These are phyloP conservation scores for Drosophila fungiperda DNA, from an alignment of 2,888 invertebrate genomes.

Conservation along the genomic window DNA sequence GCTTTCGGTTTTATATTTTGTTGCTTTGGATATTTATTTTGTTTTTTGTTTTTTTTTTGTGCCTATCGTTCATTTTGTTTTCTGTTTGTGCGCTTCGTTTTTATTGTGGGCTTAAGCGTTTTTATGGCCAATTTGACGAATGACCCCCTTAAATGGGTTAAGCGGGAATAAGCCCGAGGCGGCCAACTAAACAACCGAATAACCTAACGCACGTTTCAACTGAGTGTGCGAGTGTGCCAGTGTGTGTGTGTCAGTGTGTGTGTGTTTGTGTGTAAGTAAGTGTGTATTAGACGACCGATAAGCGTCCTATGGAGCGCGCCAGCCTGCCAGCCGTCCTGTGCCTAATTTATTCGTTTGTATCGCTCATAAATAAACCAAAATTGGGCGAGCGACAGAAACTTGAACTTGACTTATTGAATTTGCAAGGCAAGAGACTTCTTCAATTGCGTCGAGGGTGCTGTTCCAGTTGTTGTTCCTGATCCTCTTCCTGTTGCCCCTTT, in stretches of 20 bases:
- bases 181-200: slow-evolving; percentile 61
- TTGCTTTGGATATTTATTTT: not conserved
- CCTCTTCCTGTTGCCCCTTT: slow-evolving; percentile 26
- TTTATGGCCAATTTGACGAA: slow-evolving; percentile 78
- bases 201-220: slow-evolving; percentile 54
- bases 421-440: slow-evolving; percentile 60
- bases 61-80: slow-evolving; percentile 56
- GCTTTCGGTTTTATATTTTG: slow-evolving; percentile 2
- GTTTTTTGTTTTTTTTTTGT: slow-evolving; percentile 23
- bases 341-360: slow-evolving; percentile 78
- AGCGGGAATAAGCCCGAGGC: slow-evolving; percentile 60
- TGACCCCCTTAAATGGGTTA: slow-evolving; percentile 76
- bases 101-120: slow-evolving; percentile 72
- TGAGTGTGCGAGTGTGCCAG: not conserved
- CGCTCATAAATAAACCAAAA: slow-evolving; percentile 79
- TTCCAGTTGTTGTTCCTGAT: slow-evolving; percentile 12
- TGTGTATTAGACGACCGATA: slow-evolving; percentile 45
- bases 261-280: slow-evolving; percentile 28
- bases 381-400: slow-evolving; percentile 66
- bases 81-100: slow-evolving; percentile 49
- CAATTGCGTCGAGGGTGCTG: slow-evolving; percentile 56
- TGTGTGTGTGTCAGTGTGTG: slow-evolving; percentile 22
- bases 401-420: slow-evolving; percentile 77
- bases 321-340: slow-evolving; percentile 47
- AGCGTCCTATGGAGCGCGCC: slow-evolving; percentile 43